Evolutionary conservation across 92 coral and sea anemone species (phyloP).

Genomic region (Epizoanthus stellaris): DNA sequence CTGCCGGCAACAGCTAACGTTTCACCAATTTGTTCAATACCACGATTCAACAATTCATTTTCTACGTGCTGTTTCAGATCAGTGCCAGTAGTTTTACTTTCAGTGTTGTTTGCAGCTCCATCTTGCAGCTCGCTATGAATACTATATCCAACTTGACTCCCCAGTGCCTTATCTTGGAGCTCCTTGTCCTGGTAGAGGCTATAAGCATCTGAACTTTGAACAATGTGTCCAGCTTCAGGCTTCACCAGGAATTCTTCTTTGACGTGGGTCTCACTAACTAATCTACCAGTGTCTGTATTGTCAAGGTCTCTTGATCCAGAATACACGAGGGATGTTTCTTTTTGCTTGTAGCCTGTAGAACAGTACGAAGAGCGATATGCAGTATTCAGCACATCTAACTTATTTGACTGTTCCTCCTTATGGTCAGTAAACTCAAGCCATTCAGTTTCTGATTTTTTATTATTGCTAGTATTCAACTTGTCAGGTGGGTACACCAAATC

Average conservation of each 20-base stretch:
- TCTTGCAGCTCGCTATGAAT: background rate
- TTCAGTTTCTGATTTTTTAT: background rate
- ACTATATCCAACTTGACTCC: background rate
- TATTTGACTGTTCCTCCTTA: background rate
- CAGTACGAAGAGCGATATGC: background rate
- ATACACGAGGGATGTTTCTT: background rate
- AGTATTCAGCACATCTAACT: background rate
- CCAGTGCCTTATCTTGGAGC: background rate
- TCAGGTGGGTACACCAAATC: background rate
- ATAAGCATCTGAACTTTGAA: background rate
- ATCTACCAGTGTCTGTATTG: background rate
- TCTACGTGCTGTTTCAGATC: too few relatives aligned
- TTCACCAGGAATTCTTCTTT: background rate
- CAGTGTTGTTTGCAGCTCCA: background rate
- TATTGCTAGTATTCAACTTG: background rate
- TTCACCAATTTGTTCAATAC: too few relatives aligned
- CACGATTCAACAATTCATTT: too few relatives aligned
- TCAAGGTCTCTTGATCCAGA: background rate
- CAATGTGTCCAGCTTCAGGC: background rate
- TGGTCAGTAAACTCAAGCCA: background rate
- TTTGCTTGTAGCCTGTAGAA: background rate
- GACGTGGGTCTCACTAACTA: background rate
- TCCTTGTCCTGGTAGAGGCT: background rate
- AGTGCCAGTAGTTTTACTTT: background rate
- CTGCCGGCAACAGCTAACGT: too few relatives aligned